phyloP scores from a whole-genome alignment of 1,140 invertebrate genomes.

The Nomia melanderi region DNA sequence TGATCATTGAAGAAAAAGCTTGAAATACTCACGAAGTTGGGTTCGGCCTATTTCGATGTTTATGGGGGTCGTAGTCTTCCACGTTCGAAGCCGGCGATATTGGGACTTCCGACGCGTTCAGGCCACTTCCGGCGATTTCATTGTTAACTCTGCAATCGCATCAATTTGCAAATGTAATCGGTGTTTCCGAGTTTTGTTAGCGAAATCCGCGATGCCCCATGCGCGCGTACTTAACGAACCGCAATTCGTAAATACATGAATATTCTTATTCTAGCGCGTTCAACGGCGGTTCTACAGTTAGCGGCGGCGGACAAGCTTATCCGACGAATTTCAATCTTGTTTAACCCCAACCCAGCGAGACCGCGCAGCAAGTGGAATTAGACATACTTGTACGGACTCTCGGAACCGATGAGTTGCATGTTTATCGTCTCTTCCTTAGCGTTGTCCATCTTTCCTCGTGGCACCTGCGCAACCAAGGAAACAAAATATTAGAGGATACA shows the following conservation, averaged over 20 bases:
- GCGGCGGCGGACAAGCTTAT: too few species aligned
- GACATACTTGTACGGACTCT: constrained; percentile 69
- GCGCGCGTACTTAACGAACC: too few species aligned
- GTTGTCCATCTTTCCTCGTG: constrained; percentile 61
- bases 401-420: constrained; percentile 67
- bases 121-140: constrained; percentile 38
- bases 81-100: constrained; percentile 29
- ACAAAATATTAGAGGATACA: background rate
- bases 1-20: too few species aligned
- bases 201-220: too few species aligned
- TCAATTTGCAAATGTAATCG: constrained; percentile 45
- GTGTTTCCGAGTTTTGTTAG: background rate
- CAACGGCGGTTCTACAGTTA: too few species aligned
- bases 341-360: too few species aligned
- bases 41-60: constrained; percentile 85
- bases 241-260: too few species aligned
- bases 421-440: constrained; percentile 70
- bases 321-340: too few species aligned
- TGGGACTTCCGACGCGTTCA: constrained; percentile 40
- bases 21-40: constrained; percentile 85
- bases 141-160: constrained; percentile 51
- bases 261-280: too few species aligned
- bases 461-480: background rate
- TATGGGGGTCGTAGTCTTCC: constrained; percentile 83
- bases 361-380: constrained; percentile 1